Evolutionary conservation across 1,140 invertebrate species (phyloP).

Genomic region (Scaptomyza montana): DNA sequence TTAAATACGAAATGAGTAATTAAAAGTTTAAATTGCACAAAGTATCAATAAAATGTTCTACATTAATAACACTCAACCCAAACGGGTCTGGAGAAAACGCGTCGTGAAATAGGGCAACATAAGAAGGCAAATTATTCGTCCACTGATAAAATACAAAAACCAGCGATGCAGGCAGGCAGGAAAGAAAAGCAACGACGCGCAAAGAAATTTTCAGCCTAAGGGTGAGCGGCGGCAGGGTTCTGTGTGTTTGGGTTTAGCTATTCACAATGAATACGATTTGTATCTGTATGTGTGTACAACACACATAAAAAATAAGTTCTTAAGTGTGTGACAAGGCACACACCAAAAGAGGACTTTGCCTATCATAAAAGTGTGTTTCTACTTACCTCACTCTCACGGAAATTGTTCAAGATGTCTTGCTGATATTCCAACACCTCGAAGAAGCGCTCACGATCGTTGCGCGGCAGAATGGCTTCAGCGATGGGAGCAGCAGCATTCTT

Average conservation of each 20-base stretch:
- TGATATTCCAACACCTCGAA: constrained; percentile 90
- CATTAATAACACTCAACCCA: constrained; percentile 2
- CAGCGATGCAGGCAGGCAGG: constrained; percentile 35
- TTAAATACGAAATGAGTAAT: not conserved
- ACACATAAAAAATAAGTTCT: no score
- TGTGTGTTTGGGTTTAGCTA: constrained; percentile 14
- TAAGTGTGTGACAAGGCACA: no score
- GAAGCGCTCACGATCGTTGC: constrained; percentile 84
- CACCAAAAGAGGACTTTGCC: not conserved
- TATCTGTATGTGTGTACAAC: constrained; percentile 10
- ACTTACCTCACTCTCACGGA: constrained; percentile 89
- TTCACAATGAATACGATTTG: not conserved
- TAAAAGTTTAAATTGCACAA: constrained; percentile 36
- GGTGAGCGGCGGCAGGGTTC: constrained; percentile 58
- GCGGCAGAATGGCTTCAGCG: constrained; percentile 37
- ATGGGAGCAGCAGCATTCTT: constrained; percentile 6
- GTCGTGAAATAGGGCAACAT: not conserved
- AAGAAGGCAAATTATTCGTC: not conserved
- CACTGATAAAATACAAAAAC: constrained; percentile 1
- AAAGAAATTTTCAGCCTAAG: constrained; percentile 40
- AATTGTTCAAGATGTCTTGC: constrained; percentile 90
- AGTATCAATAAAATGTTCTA: not conserved
- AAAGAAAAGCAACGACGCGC: constrained; percentile 30
- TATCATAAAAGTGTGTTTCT: not conserved
- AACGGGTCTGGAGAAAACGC: not conserved